Base-by-base conservation (phyloP, 2,797 vertebrate genomes). In the Siniperca obscura region DNA sequence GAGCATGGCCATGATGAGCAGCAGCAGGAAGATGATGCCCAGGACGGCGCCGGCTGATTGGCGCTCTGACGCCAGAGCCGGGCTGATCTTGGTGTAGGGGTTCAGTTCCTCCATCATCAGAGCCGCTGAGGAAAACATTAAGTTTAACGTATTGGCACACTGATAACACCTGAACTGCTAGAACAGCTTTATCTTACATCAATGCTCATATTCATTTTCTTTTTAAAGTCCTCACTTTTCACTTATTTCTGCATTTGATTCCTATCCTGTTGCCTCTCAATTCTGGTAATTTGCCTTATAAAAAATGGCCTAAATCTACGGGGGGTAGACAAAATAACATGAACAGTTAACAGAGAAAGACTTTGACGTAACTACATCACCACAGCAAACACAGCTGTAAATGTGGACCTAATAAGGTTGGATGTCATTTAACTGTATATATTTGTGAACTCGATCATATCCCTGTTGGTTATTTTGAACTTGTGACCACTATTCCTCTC, bases 11-110 rank as follows among this genome's bases (percentile, higher is more conserved):
- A 97, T 93, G 92, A 98, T 96, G 95, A 99, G 97, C 91, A 99
- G 95, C 84, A 99, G 93, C 81, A 99, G 96, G 90, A 98, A 95
- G 91, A 98, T 91, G 90, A 99, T 97, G 81, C 98, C 98, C 65
- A 98, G 96, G 81, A 98, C 96, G 13, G 98, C 97, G 13, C 98
- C 97, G 46, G 97, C 96, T 0, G 98, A 99, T 92, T 99, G 98
- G 9, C 96, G 96, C 94, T 98, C 98, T 0, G 97, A 97, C 42
- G 96, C 97, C 92, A 98, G 91, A 7, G 98, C 98, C 0, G 98
- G 98, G 89, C 98, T 98, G 95, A 99, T 99, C 96, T 99, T 99
- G 78, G 98, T 99, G 95, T 99, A 99, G n/a, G 98, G 98, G 89
- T 99, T 99, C 94, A 99, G 94, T 89, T 99, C 98, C 90, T 99